Evolutionary conservation across 2,113 vertebrate species (phyloP).

Genomic region (Lophochroa leadbeateri): DNA sequence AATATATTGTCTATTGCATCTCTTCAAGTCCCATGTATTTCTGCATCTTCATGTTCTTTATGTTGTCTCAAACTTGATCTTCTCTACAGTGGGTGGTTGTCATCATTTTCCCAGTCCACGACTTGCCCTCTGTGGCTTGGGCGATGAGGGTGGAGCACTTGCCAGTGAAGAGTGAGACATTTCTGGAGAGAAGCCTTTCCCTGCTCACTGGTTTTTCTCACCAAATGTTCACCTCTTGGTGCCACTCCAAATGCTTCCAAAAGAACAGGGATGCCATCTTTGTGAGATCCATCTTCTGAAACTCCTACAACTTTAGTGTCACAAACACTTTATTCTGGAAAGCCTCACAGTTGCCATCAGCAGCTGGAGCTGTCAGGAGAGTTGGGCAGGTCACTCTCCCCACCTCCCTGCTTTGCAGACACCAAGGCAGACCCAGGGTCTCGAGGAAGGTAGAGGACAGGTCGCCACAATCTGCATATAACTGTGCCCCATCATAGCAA

Average conservation of each 20-base stretch:
- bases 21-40: too few relatives aligned
- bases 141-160: too few relatives aligned
- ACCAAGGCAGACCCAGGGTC: not conserved
- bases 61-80: too few relatives aligned
- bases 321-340: not conserved
- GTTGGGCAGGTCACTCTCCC: not conserved
- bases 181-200: not conserved
- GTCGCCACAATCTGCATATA: accelerated
- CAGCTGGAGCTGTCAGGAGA: not conserved
- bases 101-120: accelerated
- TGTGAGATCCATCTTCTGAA: not conserved
- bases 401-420: not conserved
- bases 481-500: accelerated
- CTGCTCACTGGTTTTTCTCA: too few relatives aligned
- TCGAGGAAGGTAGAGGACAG: not conserved
- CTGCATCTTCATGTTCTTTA: too few relatives aligned
- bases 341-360: not conserved
- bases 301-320: not conserved
- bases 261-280: not conserved
- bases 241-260: not conserved
- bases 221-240: too few relatives aligned
- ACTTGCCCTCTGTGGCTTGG: not conserved
- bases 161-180: too few relatives aligned
- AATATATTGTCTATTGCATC: too few relatives aligned
- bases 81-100: too few relatives aligned